Evolutionary conservation across 1,140 invertebrate genomes (phyloP).

Genomic region (Campoletis sonorensis): DNA sequence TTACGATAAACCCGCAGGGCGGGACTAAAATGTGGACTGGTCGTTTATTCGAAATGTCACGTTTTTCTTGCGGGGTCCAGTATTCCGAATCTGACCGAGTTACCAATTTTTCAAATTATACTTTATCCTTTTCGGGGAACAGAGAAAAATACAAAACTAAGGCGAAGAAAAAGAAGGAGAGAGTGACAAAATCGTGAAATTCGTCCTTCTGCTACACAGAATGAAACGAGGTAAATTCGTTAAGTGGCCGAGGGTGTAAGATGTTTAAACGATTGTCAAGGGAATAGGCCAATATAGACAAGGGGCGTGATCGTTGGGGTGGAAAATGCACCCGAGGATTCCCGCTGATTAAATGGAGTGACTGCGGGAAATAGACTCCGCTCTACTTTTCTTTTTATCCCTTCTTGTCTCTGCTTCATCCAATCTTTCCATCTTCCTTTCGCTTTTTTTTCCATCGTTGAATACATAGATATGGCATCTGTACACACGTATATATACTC

Average conservation of each 20-base stretch:
- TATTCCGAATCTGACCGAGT: slow-evolving; percentile 5
- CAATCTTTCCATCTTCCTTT: background rate
- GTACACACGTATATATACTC: background rate
- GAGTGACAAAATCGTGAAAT: slow-evolving; percentile 2
- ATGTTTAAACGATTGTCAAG: background rate
- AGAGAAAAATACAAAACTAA: background rate
- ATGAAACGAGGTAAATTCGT: background rate
- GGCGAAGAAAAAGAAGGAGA: background rate
- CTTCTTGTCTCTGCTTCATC: background rate
- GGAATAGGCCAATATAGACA: slow-evolving; percentile 15
- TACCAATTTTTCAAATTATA: slow-evolving; percentile 1
- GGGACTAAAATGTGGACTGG: background rate
- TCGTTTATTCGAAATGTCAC: background rate
- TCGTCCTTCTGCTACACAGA: background rate
- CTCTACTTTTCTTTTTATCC: background rate
- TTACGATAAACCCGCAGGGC: too few relatives aligned
- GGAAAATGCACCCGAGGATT: slow-evolving; percentile 32
- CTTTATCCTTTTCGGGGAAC: background rate
- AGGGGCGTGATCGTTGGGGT: slow-evolving; percentile 19
- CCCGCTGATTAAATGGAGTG: slow-evolving; percentile 29
- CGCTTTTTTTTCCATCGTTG: background rate
- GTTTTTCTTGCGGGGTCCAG: background rate
- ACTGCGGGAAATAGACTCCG: slow-evolving; percentile 25
- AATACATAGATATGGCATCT: background rate
- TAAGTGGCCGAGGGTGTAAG: background rate